These are phyloP conservation scores for Eumaeus atala DNA, from an alignment of 1,140 invertebrate species.

Conservation along the genomic window DNA sequence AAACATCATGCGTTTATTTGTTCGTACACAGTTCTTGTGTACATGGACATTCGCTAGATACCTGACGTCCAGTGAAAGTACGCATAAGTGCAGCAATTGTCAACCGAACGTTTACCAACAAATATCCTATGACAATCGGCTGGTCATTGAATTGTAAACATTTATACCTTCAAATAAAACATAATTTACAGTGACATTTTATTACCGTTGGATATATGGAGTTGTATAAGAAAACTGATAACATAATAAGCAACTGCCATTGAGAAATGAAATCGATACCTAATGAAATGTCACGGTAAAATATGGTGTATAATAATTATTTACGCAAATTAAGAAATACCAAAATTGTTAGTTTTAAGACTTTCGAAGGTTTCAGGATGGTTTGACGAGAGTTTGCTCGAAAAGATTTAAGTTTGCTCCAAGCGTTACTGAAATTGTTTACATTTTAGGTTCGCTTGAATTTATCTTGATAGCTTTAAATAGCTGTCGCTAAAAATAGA, in stretches of 20 bases:
- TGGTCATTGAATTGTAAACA: conserved; percentile 3
- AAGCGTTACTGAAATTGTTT: no score
- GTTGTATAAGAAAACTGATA: not conserved
- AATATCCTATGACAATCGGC: conserved; percentile 9
- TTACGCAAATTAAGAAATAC: no score
- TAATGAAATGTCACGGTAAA: not conserved
- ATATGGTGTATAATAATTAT: no score
- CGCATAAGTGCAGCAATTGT: conserved; percentile 12
- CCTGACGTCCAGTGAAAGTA: conserved; percentile 16
- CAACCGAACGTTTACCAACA: conserved; percentile 7
- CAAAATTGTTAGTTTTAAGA: no score
- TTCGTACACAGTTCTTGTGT: no score
- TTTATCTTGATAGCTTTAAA: no score
- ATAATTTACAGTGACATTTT: not conserved
- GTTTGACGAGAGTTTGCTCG: no score
- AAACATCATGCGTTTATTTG: conserved; percentile 7
- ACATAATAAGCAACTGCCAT: conserved; percentile 9
- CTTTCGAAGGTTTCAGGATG: no score
- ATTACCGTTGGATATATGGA: not conserved
- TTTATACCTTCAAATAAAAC: conserved; percentile 1
- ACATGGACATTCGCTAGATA: conserved; percentile 2
- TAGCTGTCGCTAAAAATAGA: no score
- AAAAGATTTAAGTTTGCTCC: no score
- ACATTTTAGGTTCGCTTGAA: no score
- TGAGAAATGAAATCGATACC: conserved; percentile 5